Conservation (phyloP, 2,888 invertebrate genomes). For the Thera britannica region DNA sequence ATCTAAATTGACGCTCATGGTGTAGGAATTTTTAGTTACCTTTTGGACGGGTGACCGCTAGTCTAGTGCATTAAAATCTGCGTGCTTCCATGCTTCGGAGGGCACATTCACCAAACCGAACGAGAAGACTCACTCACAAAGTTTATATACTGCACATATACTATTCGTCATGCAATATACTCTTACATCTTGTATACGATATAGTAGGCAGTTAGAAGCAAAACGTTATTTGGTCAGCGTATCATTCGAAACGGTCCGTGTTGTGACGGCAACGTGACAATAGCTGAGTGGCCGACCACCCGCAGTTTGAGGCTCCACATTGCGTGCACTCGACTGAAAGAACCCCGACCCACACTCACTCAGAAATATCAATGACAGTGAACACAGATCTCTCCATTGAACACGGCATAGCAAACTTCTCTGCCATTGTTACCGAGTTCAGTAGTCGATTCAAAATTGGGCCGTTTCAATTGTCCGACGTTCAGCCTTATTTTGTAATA, state of each 20-base stretch:
- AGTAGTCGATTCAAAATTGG: slow-evolving; percentile 68
- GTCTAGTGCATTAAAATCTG: no score
- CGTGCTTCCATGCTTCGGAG: no score
- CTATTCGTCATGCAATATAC: background rate
- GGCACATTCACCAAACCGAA: no score
- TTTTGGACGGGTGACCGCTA: no score
- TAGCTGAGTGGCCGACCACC: slow-evolving; percentile 65
- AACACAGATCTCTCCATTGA: slow-evolving; percentile 50
- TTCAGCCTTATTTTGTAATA: slow-evolving; percentile 52
- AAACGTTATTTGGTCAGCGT: slow-evolving; percentile 19
- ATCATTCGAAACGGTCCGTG: slow-evolving; percentile 51
- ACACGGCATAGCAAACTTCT: slow-evolving; percentile 45
- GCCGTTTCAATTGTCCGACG: slow-evolving; percentile 70
- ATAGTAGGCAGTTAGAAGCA: background rate
- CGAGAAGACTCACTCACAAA: no score
- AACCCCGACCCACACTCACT: slow-evolving; percentile 52
- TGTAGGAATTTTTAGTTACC: no score
- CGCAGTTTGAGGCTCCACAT: slow-evolving; percentile 58
- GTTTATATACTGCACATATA: background rate
- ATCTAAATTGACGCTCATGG: no score
- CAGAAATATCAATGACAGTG: slow-evolving; percentile 67
- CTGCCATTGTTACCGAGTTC: slow-evolving; percentile 42
- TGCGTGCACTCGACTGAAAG: slow-evolving; percentile 71
- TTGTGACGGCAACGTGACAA: slow-evolving; percentile 68
- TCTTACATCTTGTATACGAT: background rate